Percentiles rank a stretch among this genome's conserved stretches.
Conservation (phyloP, 2,888 invertebrate species). For the Argynnis bischoffii region DNA sequence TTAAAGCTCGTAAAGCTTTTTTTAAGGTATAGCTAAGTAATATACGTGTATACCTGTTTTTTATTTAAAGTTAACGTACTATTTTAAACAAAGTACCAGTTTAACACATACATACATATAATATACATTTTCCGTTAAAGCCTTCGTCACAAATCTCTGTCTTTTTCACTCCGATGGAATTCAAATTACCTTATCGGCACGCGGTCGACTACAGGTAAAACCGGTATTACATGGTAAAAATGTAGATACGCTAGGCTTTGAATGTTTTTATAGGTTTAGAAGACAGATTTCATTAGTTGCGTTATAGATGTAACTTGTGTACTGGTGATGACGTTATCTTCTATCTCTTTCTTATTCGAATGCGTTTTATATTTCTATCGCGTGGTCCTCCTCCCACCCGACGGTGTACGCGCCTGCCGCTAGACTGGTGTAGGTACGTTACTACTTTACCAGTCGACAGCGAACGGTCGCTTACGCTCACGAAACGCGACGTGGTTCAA, state of each 20-base stretch:
- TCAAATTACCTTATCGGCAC: slow-evolving; percentile 78
- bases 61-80: slow-evolving; percentile 67
- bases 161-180: slow-evolving; percentile 79
- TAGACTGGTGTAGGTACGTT: slow-evolving; percentile 56
- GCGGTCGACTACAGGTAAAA: slow-evolving; percentile 73
- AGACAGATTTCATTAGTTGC: slow-evolving; percentile 66
- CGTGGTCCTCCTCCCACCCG: slow-evolving; percentile 70
- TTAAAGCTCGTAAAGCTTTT: slow-evolving; percentile 4
- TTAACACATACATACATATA: slow-evolving; percentile 40
- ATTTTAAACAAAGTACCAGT: slow-evolving; percentile 55
- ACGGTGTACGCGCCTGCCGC: slow-evolving; percentile 56
- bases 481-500: slow-evolving; percentile 49
- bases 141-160: slow-evolving; percentile 64
- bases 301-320: slow-evolving; percentile 60
- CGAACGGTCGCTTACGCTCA: slow-evolving; percentile 69
- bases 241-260: slow-evolving; percentile 49
- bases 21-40: slow-evolving; percentile 21
- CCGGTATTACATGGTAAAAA: slow-evolving; percentile 68
- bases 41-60: slow-evolving; percentile 7
- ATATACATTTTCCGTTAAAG: slow-evolving; percentile 48
- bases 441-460: slow-evolving; percentile 70
- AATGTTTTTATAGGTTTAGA: slow-evolving; percentile 55
- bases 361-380: slow-evolving; percentile 57
- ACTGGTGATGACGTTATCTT: slow-evolving; percentile 57
- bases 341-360: slow-evolving; percentile 55